These are phyloP conservation scores for Allacma fusca DNA, from an alignment of 2,888 invertebrate genomes.

Conservation along the genomic window DNA sequence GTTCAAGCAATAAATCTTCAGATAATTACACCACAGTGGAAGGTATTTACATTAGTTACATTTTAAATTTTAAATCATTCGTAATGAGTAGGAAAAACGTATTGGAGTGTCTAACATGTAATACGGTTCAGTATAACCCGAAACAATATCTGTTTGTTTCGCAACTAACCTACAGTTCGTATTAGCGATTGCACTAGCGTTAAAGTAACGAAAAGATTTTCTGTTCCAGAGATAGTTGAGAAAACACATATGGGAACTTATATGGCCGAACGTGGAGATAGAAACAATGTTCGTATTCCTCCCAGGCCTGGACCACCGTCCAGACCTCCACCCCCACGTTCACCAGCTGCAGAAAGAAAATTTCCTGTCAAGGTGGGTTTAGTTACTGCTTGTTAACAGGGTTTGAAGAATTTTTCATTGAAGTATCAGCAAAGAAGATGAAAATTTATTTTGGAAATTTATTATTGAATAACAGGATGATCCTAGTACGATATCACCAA, in stretches of 20 bases:
- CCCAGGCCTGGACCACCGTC: constrained; percentile 67
- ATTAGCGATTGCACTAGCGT: no score
- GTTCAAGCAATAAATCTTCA: constrained; percentile 1
- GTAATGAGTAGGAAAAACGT: no score
- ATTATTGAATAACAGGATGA: background rate
- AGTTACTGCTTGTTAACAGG: no score
- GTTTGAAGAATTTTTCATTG: no score
- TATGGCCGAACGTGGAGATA: constrained; percentile 27
- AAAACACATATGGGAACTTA: background rate
- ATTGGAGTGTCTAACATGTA: no score
- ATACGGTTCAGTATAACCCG: no score
- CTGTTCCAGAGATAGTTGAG: constrained; percentile 9
- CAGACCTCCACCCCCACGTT: constrained; percentile 68
- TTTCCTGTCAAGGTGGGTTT: constrained; percentile 25
- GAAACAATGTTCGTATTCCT: constrained; percentile 60
- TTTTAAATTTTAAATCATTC: no score
- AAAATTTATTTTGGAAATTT: background rate
- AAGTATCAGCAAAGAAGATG: no score
- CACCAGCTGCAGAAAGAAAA: constrained; percentile 62
- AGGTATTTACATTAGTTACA: no score
- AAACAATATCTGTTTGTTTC: no score
- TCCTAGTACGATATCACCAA: constrained; percentile 44
- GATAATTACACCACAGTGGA: constrained; percentile 10
- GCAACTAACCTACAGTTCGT: no score
- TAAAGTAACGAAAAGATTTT: no score